phyloP scores from a whole-genome alignment of 2,113 vertebrate species.

The Atrichornis clamosus region DNA sequence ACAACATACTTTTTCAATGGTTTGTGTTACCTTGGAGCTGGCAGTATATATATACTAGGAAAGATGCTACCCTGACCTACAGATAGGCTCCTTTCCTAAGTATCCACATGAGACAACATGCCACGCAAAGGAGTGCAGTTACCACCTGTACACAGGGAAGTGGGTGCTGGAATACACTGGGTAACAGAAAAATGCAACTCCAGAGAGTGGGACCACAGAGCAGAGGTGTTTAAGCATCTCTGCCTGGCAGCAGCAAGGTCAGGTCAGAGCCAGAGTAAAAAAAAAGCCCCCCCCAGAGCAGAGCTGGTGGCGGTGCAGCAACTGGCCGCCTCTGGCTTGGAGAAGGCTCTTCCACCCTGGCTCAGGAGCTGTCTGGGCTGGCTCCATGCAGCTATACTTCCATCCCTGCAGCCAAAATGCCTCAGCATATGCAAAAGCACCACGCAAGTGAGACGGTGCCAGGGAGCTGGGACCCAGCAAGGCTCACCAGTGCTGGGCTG shows the following conservation, averaged over 20 bases:
- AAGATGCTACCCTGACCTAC: neutral
- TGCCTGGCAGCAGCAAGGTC: neutral
- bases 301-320: neutral
- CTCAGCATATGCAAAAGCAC: neutral
- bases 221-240: neutral
- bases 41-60: neutral
- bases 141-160: neutral
- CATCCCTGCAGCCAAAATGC: neutral
- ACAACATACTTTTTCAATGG: neutral
- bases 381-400: rapidly evolving
- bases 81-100: neutral
- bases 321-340: rapidly evolving
- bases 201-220: neutral
- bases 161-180: rapidly evolving
- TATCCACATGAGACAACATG: neutral
- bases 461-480: neutral
- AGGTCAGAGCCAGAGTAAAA: neutral
- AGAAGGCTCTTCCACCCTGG: neutral
- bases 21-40: neutral
- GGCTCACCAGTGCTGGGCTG: neutral
- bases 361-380: neutral
- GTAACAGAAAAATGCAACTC: neutral
- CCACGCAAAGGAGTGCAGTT: neutral
- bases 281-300: neutral
- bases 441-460: rapidly evolving